phyloP scores from a whole-genome alignment of 1,140 invertebrate genomes.

The Lepeophtheirus salmonis region DNA sequence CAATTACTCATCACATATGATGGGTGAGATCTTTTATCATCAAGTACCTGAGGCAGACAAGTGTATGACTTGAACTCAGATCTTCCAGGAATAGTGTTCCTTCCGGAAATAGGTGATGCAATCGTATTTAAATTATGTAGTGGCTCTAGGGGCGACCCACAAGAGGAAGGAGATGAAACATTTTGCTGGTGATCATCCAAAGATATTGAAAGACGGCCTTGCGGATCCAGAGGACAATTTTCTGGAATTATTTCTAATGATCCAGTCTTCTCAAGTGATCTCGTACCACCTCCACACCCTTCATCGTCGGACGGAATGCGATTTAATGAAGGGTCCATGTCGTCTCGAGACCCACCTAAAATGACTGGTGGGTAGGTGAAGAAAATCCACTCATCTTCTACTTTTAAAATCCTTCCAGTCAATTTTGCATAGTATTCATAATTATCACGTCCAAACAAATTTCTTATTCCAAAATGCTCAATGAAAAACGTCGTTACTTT shows the following conservation, averaged over 20 bases:
- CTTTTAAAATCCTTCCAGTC: conserved; percentile 70
- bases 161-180: conserved; percentile 3
- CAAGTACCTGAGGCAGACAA: conserved; percentile 7
- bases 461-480: conserved; percentile 83
- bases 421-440: conserved; percentile 93
- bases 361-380: conserved; percentile 14
- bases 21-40: too few species aligned
- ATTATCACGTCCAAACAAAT: conserved; percentile 84
- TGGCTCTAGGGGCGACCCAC: background rate
- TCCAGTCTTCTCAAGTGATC: conserved; percentile 13
- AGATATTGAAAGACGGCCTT: conserved; percentile 18
- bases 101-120: background rate
- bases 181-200: conserved; percentile 5
- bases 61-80: conserved; percentile 1
- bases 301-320: background rate
- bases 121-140: background rate
- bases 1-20: too few species aligned
- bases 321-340: conserved; percentile 11
- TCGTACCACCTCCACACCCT: background rate
- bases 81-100: background rate
- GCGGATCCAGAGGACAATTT: conserved; percentile 18
- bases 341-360: conserved; percentile 5
- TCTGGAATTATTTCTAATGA: conserved; percentile 18
- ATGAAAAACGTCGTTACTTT: conserved; percentile 86
- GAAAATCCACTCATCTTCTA: conserved; percentile 34